A percentile compares a stretch with the other conserved stretches of the same genome.
These are phyloP conservation scores for Cyclina sinensis DNA, from an alignment of 1,140 invertebrate species.

Conservation along the genomic window DNA sequence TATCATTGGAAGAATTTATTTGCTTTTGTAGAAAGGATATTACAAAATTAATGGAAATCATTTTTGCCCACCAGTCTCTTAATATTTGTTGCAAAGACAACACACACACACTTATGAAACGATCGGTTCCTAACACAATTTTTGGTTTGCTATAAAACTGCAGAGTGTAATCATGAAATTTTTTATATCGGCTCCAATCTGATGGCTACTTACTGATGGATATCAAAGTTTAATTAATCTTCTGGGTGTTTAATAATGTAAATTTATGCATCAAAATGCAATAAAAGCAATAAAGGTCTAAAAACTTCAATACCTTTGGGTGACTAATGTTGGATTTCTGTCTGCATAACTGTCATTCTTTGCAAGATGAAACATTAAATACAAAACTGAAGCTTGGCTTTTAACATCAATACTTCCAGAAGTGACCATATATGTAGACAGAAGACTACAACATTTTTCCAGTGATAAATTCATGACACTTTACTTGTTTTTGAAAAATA, in stretches of 20 bases:
- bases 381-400: neutral
- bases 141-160: neutral
- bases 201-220: neutral
- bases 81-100: neutral
- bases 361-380: slow-evolving; percentile 11
- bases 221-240: slow-evolving; percentile 14
- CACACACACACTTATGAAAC: neutral
- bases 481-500: no score
- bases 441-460: no score
- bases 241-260: slow-evolving; percentile 14
- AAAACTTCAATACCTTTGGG: neutral
- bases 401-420: no score
- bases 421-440: no score
- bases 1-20: slow-evolving; percentile 51
- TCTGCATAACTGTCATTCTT: neutral
- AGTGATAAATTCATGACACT: no score
- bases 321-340: neutral
- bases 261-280: slow-evolving; percentile 17
- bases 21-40: slow-evolving; percentile 47
- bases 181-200: neutral
- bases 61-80: neutral
- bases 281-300: neutral
- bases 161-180: neutral
- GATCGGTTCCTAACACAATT: neutral
- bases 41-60: slow-evolving; percentile 30